Evolutionary conservation across 1,140 invertebrate genomes (phyloP), one percentile per base, ranked within the genome.

Genomic region (Cylas formicarius): DNA sequence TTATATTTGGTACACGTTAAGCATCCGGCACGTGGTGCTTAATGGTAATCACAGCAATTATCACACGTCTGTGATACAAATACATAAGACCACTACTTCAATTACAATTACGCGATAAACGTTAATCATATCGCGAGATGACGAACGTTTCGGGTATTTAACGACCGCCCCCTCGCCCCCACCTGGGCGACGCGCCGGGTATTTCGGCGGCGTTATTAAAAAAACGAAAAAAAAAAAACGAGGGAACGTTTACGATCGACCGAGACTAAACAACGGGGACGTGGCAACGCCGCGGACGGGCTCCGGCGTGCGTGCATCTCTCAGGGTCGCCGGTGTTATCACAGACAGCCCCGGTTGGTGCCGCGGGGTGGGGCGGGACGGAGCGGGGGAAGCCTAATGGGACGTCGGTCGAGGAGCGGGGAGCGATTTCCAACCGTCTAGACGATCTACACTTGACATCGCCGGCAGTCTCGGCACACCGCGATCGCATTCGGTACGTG

Each of bases 241-340:
- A 31, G 14, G 13, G 28, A 38, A 24, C 35, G 11, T 38, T 38
- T 38, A 13, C n/a, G 28, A 42, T 28, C 17, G 13, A 11, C 27
- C 31, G 27, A 42, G 39, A 42, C 39, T 42, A 42, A 42, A 42
- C 39, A 42, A 17, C 36, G 7, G 20, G 19, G 17, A 36, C 5
- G 5, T 21, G 44, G 21, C 44, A 46, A 46, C 44, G 44, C 28
- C 26, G 44, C 43, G 24, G 21, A 10, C 11, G 19, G 26, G 21
- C 43, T 36, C 14, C 35, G 44, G 45, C 40, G 44, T 52, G 47
- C 45, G 51, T 56, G 54, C 54, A 56, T 50, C 54, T 53, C 40
- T 56, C 54, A 56, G 54, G 54, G 54, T 53, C 54, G 51, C 44
- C 51, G 36, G 46, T 53, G 51, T 56, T 56, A 56, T 56, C 54